Percentiles rank a stretch among this genome's conserved stretches.
Evolutionary conservation across 2,113 vertebrate genomes (phyloP).

Genomic region (Salminus brasiliensis): DNA sequence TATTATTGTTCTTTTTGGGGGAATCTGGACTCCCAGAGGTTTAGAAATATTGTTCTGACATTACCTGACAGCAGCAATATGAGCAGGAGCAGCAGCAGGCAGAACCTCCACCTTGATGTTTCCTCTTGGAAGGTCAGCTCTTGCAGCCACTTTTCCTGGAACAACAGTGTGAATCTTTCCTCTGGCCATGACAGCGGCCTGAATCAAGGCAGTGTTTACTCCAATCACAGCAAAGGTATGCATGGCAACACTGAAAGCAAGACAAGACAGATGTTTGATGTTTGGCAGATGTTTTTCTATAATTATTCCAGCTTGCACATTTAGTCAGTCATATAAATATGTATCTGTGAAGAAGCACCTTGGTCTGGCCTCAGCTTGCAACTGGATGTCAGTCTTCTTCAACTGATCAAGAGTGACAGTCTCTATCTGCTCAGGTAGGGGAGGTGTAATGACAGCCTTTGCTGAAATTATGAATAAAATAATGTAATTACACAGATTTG

Average conservation of each 20-base stretch:
- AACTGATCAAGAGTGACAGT: constrained; percentile 58
- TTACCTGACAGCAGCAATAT: constrained; percentile 73
- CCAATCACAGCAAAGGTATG: constrained; percentile 78
- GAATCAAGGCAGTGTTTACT: constrained; percentile 78
- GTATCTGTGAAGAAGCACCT: constrained; percentile 56
- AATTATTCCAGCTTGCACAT: not conserved
- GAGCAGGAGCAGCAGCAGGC: constrained; percentile 70
- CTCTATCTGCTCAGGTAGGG: constrained; percentile 65
- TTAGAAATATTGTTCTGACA: constrained; percentile 12
- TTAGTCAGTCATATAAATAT: not conserved
- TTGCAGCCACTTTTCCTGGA: constrained; percentile 74
- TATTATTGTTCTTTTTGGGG: no score
- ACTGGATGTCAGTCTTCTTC: constrained; percentile 62
- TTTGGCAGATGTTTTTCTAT: constrained; percentile 18
- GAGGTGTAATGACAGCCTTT: constrained; percentile 58
- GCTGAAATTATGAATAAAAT: constrained; percentile 52
- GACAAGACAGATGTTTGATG: not conserved
- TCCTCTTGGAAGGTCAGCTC: constrained; percentile 71
- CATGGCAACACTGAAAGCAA: constrained; percentile 68
- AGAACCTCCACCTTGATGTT: constrained; percentile 75
- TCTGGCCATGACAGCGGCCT: constrained; percentile 73
- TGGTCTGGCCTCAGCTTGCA: constrained; percentile 69
- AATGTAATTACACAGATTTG: constrained; percentile 16
- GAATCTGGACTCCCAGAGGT: no score
- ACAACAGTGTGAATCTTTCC: constrained; percentile 60